Evolutionary conservation across 2,888 invertebrate species (phyloP), one percentile per base, ranked within the genome.

Genomic region (Xanthia togata): DNA sequence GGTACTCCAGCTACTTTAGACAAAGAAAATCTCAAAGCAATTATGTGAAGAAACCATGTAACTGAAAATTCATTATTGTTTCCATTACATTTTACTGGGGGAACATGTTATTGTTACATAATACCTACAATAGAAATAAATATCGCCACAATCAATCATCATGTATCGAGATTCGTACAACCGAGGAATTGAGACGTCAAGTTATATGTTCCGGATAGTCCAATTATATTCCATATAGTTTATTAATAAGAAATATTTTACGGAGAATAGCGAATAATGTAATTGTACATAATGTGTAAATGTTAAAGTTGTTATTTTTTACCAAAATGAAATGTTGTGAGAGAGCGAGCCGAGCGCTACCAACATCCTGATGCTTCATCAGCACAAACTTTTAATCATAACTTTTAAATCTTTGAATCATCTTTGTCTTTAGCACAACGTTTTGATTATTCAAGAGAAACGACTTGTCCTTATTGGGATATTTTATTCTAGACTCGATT

Each of bases 391-490:
- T 90, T 87, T 74, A 78, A 82, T 60, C 85, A 90, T 87, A 82
- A 87, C 89, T 87, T 89, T 87, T 80, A 82, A 87, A 82, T 87
- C 86, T 88, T 88, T 84, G 76, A 89, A 89, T 89, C 88, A 90
- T 92, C 81, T 83, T 90, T 90, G 90, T 91, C 90, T 92, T 89
- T 89, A 91, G 94, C 93, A 94, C 94, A 92, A 91, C 92, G 86
- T 92, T 92, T 92, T 91, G 86, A 88, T 88, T 90, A 89, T 64
- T 86, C 82, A 85, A 82, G 60, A 70, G 67, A 86, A 91, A 92
- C 89, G 87, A 90, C 89, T 91, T 90, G 84, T 93, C 93, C 94
- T 93, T 95, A 92, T 95, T 94, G 93, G 93, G 92, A 93, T 86
- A 81, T 84, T 86, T 88, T 86, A 86, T 90, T 91, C 90, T 92